Percentiles rank a stretch among this genome's conserved stretches.
Evolutionary conservation across 1,140 invertebrate species (phyloP).

Genomic region (Halyomorpha halys): DNA sequence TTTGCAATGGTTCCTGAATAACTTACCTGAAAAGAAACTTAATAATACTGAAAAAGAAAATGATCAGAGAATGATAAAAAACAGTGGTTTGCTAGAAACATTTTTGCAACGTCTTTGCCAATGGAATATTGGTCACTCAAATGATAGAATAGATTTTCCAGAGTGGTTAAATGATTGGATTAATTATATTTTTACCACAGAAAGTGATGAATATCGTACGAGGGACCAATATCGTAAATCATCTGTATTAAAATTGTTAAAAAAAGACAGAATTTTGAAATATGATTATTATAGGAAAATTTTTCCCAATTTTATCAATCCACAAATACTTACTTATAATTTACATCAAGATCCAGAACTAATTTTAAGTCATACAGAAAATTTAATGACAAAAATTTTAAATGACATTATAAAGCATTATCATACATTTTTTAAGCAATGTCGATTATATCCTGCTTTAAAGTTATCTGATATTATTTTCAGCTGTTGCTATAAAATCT

Average conservation of each 20-base stretch:
- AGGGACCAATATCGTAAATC: background rate
- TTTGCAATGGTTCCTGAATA: slow-evolving; percentile 9
- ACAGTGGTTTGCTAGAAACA: background rate
- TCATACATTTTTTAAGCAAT: slow-evolving; percentile 9
- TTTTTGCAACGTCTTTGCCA: background rate
- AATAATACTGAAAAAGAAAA: background rate
- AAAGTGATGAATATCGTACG: background rate
- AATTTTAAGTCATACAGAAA: background rate
- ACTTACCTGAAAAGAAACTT: background rate
- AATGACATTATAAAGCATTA: background rate
- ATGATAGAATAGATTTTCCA: slow-evolving; percentile 1
- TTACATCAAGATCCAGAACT: background rate
- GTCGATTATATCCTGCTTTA: slow-evolving; percentile 2
- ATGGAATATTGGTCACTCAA: background rate
- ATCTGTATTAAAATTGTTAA: background rate
- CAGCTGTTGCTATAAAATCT: background rate
- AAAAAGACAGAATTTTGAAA: background rate
- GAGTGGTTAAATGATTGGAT: slow-evolving; percentile 12
- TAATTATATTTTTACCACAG: background rate
- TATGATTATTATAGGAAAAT: background rate
- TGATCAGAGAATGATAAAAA: background rate
- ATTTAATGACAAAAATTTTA: background rate
- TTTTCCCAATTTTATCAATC: slow-evolving; percentile 6
- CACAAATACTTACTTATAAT: background rate
- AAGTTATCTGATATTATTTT: background rate